Conservation (phyloP, 2,113 vertebrate genomes). For the Xiphorhynchus elegans region DNA sequence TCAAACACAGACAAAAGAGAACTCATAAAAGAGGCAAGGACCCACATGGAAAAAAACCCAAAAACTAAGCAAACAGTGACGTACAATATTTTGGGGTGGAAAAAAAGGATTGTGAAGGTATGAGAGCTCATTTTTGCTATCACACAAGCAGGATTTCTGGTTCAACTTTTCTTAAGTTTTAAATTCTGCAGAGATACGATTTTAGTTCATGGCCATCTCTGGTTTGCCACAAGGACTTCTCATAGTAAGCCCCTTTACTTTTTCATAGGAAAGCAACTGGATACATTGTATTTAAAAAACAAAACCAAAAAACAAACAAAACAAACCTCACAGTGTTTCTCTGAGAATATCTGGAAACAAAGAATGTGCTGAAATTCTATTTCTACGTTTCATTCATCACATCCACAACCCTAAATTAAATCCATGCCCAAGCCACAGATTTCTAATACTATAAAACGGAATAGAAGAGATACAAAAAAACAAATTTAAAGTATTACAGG, state of each 20-base stretch:
- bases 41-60: background rate
- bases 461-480: background rate
- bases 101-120: background rate
- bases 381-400: background rate
- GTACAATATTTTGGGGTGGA: background rate
- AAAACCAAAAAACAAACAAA: too few relatives aligned
- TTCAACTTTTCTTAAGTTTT: background rate
- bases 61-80: background rate
- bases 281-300: background rate
- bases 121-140: background rate
- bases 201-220: background rate
- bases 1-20: background rate
- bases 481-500: background rate
- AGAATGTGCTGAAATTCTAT: background rate
- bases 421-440: background rate
- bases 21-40: background rate
- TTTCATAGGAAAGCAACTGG: background rate
- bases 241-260: accelerated
- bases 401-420: background rate
- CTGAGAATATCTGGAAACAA: background rate
- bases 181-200: background rate
- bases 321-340: background rate
- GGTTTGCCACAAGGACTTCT: background rate
- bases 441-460: background rate
- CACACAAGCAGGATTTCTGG: background rate